These are phyloP conservation scores for Neostethus bicornis DNA, from an alignment of 2,797 vertebrate species.

Conservation along the genomic window DNA sequence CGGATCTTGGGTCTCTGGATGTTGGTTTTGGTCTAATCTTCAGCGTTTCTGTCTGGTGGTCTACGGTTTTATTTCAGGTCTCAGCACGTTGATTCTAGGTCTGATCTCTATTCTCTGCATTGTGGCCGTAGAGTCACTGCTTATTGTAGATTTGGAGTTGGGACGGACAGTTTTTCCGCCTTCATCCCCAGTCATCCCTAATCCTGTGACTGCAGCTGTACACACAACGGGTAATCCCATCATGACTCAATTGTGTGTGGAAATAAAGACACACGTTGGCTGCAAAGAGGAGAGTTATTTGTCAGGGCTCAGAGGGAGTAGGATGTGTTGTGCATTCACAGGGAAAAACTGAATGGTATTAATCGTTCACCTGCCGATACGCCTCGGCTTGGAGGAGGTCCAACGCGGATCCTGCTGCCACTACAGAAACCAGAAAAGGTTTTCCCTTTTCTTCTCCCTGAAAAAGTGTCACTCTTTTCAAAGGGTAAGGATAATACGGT, in stretches of 20 bases:
- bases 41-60: too few relatives aligned
- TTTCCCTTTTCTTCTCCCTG: background rate
- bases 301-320: conserved; percentile 52
- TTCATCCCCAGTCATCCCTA: conserved; percentile 69
- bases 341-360: conserved; percentile 49
- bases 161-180: conserved; percentile 57
- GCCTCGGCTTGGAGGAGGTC: conserved; percentile 32
- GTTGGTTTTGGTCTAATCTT: too few relatives aligned
- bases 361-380: conserved; percentile 60
- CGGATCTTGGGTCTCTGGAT: too few relatives aligned
- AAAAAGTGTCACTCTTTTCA: conserved; percentile 32
- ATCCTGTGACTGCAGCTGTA: conserved; percentile 76
- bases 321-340: conserved; percentile 51
- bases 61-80: too few relatives aligned
- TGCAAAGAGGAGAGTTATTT: conserved; percentile 59
- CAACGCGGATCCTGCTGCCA: conserved; percentile 31
- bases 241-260: conserved; percentile 71
- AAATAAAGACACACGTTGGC: conserved; percentile 70
- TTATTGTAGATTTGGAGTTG: conserved; percentile 44
- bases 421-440: background rate
- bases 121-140: conserved; percentile 30
- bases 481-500: conserved; percentile 20
- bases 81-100: too few relatives aligned
- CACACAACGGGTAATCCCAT: conserved; percentile 77
- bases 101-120: conserved; percentile 34